These are phyloP conservation scores for Dipodomys merriami DNA, from an alignment of 2,113 vertebrate genomes.

Conservation along the genomic window DNA sequence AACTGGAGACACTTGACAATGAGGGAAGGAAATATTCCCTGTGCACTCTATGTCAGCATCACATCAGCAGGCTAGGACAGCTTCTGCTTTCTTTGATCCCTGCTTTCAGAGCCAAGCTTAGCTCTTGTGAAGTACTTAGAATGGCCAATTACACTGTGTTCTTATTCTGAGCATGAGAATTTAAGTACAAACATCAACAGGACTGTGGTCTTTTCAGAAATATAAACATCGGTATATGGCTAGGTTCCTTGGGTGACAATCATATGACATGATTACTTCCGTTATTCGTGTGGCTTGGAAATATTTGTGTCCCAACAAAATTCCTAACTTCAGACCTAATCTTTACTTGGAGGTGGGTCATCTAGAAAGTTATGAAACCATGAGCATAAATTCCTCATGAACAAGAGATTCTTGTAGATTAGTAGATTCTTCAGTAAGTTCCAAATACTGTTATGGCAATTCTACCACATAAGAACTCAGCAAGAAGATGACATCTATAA, in stretches of 20 bases:
- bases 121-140: neutral
- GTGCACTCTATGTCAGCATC: neutral
- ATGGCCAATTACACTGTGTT: neutral
- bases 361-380: neutral
- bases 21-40: neutral
- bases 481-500: neutral
- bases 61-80: neutral
- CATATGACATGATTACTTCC: neutral
- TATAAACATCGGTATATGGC: neutral
- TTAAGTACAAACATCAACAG: neutral
- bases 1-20: neutral
- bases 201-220: neutral
- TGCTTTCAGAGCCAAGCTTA: neutral
- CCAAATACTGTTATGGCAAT: neutral
- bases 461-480: neutral
- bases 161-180: neutral
- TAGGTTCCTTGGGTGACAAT: neutral
- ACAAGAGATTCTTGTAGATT: too few relatives aligned
- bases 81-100: neutral
- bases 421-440: neutral
- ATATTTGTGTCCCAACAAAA: neutral
- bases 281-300: neutral
- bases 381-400: neutral
- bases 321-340: neutral
- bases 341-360: neutral